These are phyloP conservation scores for Athene cunicularia DNA, from an alignment of 2,113 vertebrate species.

Conservation along the genomic window DNA sequence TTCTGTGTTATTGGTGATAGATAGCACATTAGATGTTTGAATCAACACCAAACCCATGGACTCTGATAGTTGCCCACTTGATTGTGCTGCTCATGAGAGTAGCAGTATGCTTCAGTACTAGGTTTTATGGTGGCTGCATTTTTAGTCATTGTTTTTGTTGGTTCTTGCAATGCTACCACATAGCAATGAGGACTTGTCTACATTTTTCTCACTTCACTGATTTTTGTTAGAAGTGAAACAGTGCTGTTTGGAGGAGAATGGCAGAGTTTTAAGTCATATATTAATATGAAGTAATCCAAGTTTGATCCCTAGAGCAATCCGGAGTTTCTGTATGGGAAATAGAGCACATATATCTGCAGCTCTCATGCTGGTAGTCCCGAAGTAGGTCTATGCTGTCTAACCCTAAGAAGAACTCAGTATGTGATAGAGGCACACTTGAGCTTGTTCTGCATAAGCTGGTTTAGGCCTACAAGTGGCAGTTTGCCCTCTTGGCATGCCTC, in stretches of 20 bases:
- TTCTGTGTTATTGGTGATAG: neutral
- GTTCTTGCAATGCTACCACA: neutral
- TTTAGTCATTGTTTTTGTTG: neutral
- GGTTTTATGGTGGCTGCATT: neutral
- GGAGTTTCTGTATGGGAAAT: neutral
- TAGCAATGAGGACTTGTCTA: neutral
- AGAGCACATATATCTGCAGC: fast-evolving
- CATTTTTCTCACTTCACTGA: neutral
- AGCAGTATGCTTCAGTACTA: neutral
- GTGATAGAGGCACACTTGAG: neutral
- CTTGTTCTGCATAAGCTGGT: neutral
- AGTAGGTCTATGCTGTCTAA: neutral
- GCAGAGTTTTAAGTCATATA: neutral
- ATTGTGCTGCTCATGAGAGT: neutral
- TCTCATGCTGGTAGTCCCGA: neutral
- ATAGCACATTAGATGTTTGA: neutral
- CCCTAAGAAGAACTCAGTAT: neutral
- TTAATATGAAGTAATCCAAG: neutral
- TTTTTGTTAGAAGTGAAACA: neutral
- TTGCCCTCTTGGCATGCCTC: conserved; percentile 21
- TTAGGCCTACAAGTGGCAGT: neutral
- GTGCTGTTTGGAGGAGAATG: neutral
- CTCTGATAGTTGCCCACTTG: neutral
- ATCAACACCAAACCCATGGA: fast-evolving
- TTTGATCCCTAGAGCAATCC: neutral